Percentiles rank a stretch among this genome's conserved stretches.
phyloP scores from a whole-genome alignment of 2,888 invertebrate genomes.

The Caenorhabditis angaria region DNA sequence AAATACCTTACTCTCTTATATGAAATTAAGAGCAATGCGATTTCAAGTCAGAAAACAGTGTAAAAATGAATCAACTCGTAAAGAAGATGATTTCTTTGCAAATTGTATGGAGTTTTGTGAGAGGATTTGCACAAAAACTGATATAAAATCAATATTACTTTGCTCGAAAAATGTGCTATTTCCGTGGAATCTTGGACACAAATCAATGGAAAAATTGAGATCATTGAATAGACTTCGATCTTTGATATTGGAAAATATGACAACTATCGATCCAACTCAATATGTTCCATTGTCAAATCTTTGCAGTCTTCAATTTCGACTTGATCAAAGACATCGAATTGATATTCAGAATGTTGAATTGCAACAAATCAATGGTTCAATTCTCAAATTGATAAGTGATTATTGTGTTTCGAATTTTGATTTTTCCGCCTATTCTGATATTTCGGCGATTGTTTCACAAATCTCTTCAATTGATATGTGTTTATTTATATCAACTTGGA shows the following conservation, averaged over 20 bases:
- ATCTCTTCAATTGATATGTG: slow-evolving; percentile 44
- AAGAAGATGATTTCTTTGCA: slow-evolving; percentile 43
- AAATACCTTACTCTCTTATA: slow-evolving; percentile 39
- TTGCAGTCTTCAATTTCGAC: slow-evolving; percentile 38
- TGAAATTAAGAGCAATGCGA: slow-evolving; percentile 41
- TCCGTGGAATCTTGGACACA: slow-evolving; percentile 41
- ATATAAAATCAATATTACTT: slow-evolving; percentile 42
- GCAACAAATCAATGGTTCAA: slow-evolving; percentile 32
- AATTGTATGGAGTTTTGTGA: slow-evolving; percentile 40
- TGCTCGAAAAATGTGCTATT: slow-evolving; percentile 45
- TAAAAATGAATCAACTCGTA: slow-evolving; percentile 19
- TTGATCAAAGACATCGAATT: slow-evolving; percentile 43
- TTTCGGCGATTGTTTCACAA: slow-evolving; percentile 32
- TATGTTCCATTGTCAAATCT: slow-evolving; percentile 13
- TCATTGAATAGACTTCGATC: slow-evolving; percentile 24
- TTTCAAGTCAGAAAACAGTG: slow-evolving; percentile 51
- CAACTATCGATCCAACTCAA: slow-evolving; percentile 31
- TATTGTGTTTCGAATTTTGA: slow-evolving; percentile 27
- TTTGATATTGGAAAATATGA: slow-evolving; percentile 52
- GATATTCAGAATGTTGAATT: slow-evolving; percentile 36
- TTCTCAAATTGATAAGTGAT: slow-evolving; percentile 24
- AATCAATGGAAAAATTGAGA: slow-evolving; percentile 30
- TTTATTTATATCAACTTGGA: slow-evolving; percentile 36
- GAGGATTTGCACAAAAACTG: slow-evolving; percentile 23
- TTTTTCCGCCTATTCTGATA: slow-evolving; percentile 46